Evolutionary conservation across 2,113 vertebrate species (phyloP), one percentile per base, ranked within the genome.

Genomic region (human (Homo sapiens)): DNA sequence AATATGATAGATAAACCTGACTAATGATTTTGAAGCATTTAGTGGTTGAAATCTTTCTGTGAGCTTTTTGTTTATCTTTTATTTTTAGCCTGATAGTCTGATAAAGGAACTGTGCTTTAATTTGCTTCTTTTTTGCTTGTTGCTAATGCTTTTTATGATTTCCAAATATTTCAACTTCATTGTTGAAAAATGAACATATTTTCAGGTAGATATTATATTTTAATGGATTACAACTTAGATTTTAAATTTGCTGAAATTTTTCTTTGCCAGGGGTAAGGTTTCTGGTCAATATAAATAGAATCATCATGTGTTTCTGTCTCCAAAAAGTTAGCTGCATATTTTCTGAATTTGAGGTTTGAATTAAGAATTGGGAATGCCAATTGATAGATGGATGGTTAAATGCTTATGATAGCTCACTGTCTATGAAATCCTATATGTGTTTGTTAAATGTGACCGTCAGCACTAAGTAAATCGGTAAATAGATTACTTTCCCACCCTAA

Each of bases 1-100:
- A 90, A 80, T 59, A 73, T 78, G 8, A 12, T 43, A 45, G 18
- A 79, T 88, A 72, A 93, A 82, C 38, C 48, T 38, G 72, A 68
- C 45, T n/a, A 43, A 59, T 79, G 66, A 5, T 83, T 94, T 88
- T 87, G 80, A 96, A 90, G 32, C n/a, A 80, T 92, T 96, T 43
- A 87, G 50, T 89, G 64, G 6, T 72, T 94, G 48, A 86, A 82
- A 66, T 87, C 11, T 75, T 90, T 92, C 50, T 92, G 45, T 89
- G 30, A 92, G 55, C 20, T 79, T 94, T 93, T 70, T 95, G 12
- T 91, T 96, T 95, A 75, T 35, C 57, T 96, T 96, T 93, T 87
- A 92, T 66, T 96, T 96, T 93, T 89, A 89, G 57, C 25, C 45
- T 86, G n/a, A n/a, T 27, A 55, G n/a, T 73, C 35, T 86, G 61